Base-by-base conservation (phyloP, 2,888 invertebrate species). In the Hylaea fasciaria region DNA sequence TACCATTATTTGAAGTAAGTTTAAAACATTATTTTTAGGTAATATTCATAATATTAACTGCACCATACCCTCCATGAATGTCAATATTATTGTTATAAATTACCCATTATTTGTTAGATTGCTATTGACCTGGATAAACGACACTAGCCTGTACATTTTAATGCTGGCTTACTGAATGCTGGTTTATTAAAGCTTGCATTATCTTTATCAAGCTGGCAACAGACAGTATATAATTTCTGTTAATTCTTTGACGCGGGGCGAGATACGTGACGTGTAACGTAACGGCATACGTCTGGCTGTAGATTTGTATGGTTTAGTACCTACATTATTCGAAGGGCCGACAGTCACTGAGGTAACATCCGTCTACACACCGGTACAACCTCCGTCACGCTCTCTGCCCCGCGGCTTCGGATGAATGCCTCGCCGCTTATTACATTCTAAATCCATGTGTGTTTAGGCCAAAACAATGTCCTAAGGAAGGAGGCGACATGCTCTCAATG, bases 1-100 rank as follows among this genome's bases (percentile, higher is more conserved):
- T 94, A 93, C 71, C 93, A 92, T 73, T 93, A 91, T 81, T 86
- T 86, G 66, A 85, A 78, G 94, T 94, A 89, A 90, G 93, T 88
- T 51, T 59, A 43, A 11, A 56, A 28, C 17, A 29, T 10, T 9
- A 32, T 29, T 12, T 4, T 43, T 12, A n/a, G n/a, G n/a, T n/a
- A 9, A 16, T 12, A 41, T 22, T 22, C 22, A 22, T 22, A 5
- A 22, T 22, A 22, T 22, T 2, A 2, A 22, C 5, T 22, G 22
- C 22, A 22, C 2, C 2, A 22, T 22, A 22, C 5, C 5, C 22
- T 22, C 2, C 2, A 22, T 22, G 5, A 22, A 3, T 22, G 3
- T 22, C 22, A 22, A 22, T 22, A 22, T 22, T 22, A 22, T 22
- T 22, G 3, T 22, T 3, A n/a, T n/a, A 35, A 35, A 35, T 2